Conservation (phyloP, 1,140 invertebrate genomes). For the Dendroctonus ponderosae region DNA sequence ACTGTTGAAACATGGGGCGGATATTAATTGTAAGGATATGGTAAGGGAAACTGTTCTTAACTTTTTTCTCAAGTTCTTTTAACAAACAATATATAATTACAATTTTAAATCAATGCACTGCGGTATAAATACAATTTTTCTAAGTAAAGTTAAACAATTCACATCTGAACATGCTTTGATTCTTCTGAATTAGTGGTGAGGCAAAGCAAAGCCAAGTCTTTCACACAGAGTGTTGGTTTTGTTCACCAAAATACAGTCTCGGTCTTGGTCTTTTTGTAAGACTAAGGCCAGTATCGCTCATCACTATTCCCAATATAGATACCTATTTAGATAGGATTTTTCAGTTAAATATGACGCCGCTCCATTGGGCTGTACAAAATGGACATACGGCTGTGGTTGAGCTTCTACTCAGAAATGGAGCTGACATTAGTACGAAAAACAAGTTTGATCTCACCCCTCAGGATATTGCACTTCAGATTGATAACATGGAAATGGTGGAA, state of each 20-base stretch:
- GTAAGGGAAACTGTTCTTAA: slow-evolving; percentile 53
- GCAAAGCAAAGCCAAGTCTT: too few species aligned
- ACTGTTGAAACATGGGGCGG: slow-evolving; percentile 73
- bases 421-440: slow-evolving; percentile 64
- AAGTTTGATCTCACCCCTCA: slow-evolving; percentile 85
- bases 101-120: too few species aligned
- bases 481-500: slow-evolving; percentile 62
- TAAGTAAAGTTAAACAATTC: too few species aligned
- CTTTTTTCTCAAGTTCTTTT: neutral
- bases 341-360: slow-evolving; percentile 86
- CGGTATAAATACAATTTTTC: too few species aligned
- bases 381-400: slow-evolving; percentile 70
- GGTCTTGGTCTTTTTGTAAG: too few species aligned
- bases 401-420: slow-evolving; percentile 70
- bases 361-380: slow-evolving; percentile 92
- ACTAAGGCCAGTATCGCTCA: too few species aligned
- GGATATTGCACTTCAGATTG: slow-evolving; percentile 70
- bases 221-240: too few species aligned
- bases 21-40: slow-evolving; percentile 82
- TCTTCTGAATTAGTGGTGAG: too few species aligned
- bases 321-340: slow-evolving; percentile 13
- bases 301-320: too few species aligned
- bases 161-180: too few species aligned
- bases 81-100: too few species aligned
- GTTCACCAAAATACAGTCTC: too few species aligned